phyloP scores from a whole-genome alignment of 2,797 vertebrate species.

The Otolemur crassicaudatus region DNA sequence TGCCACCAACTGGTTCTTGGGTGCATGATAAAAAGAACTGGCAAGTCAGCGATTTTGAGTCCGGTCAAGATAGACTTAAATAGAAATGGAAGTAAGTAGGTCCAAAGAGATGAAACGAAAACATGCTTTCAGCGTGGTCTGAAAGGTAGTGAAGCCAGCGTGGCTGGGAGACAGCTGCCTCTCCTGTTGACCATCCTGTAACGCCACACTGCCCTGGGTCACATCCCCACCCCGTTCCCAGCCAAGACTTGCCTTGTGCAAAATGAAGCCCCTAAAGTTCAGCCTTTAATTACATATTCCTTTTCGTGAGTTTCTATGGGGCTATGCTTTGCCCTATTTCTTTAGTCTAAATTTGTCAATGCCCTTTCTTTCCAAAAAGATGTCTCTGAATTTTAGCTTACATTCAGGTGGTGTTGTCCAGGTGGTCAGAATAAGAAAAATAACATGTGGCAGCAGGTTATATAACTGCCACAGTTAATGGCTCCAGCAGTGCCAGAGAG shows the following conservation, averaged over 20 bases:
- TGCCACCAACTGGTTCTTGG: not conserved
- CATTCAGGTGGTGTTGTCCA: not conserved
- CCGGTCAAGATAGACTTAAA: not conserved
- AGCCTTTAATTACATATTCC: not conserved
- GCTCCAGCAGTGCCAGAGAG: not conserved
- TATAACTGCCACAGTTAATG: not conserved
- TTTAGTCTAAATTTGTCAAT: not conserved
- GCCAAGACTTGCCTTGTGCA: not conserved
- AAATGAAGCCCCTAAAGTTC: not conserved
- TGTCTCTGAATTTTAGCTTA: not conserved
- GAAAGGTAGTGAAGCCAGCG: not conserved
- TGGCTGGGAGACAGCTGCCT: fast-evolving
- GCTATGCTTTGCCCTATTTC: not conserved
- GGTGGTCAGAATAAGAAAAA: not conserved
- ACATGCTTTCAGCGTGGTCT: fast-evolving
- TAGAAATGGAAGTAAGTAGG: not conserved
- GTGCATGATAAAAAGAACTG: not conserved
- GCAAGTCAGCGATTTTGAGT: not conserved
- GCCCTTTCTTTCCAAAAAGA: not conserved
- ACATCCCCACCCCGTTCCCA: fast-evolving
- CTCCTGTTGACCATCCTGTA: no score
- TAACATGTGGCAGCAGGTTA: not conserved
- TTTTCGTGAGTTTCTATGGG: not conserved
- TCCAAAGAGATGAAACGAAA: not conserved
- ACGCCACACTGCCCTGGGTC: fast-evolving